Percentiles rank a stretch among this genome's conserved stretches.
Conservation (phyloP, 1,140 invertebrate species). For the Venustaconcha ellipsiformis region DNA sequence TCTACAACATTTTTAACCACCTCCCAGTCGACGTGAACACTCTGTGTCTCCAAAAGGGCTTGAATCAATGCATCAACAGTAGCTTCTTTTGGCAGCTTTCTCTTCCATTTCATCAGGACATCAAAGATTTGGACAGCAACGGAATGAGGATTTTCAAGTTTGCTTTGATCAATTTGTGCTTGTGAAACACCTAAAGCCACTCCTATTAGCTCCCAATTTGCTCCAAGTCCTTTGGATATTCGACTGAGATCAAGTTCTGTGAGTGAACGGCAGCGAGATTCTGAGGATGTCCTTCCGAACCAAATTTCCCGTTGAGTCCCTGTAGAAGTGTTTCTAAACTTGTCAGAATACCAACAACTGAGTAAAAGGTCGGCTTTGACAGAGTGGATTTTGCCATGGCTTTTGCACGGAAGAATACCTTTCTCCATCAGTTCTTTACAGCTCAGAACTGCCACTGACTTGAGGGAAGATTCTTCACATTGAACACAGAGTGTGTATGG, state of each 20-base stretch:
- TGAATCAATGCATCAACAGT: constrained; percentile 19
- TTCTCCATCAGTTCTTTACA: constrained; percentile 27
- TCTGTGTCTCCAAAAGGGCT: constrained; percentile 8
- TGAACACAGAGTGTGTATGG: constrained; percentile 21
- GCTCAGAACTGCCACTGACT: not conserved
- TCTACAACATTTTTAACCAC: constrained; percentile 27
- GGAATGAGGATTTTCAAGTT: constrained; percentile 18
- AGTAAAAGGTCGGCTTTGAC: constrained; percentile 17
- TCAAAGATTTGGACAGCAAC: constrained; percentile 31
- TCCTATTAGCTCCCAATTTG: constrained; percentile 29
- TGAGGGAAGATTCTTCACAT: constrained; percentile 3
- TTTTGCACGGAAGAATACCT: constrained; percentile 25
- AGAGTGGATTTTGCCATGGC: constrained; percentile 8
- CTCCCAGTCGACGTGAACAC: constrained; percentile 27
- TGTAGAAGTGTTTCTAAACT: constrained; percentile 6
- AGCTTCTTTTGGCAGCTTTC: not conserved
- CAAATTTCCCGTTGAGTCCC: constrained; percentile 8
- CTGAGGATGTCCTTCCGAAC: constrained; percentile 11
- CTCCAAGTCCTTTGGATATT: constrained; percentile 22
- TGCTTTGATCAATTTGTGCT: constrained; percentile 20
- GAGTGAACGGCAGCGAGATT: constrained; percentile 13
- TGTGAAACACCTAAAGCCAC: constrained; percentile 23
- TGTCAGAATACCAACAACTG: constrained; percentile 20
- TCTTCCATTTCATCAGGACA: constrained; percentile 23
- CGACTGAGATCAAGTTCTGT: constrained; percentile 24